These are phyloP conservation scores for Philaenus spumarius DNA, from an alignment of 1,140 invertebrate genomes.

Conservation along the genomic window DNA sequence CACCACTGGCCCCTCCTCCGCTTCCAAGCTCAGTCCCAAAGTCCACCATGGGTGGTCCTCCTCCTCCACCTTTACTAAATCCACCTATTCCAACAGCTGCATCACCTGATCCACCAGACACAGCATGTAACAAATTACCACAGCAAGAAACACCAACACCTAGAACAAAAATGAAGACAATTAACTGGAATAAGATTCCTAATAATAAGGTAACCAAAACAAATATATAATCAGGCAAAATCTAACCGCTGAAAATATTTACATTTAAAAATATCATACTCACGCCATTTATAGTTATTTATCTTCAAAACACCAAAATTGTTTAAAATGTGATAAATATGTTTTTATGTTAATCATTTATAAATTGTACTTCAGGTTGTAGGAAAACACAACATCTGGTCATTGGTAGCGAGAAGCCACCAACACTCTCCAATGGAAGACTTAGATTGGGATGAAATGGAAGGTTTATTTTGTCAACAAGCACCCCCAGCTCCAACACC, in stretches of 20 bases:
- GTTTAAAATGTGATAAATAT: too few species aligned
- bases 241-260: neutral
- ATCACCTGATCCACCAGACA: slow-evolving; percentile 32
- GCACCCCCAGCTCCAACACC: slow-evolving; percentile 49
- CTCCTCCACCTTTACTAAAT: slow-evolving; percentile 32
- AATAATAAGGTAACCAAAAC: slow-evolving; percentile 60
- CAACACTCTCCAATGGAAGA: slow-evolving; percentile 70
- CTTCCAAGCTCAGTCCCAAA: slow-evolving; percentile 35
- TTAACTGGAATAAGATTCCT: slow-evolving; percentile 92
- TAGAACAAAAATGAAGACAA: slow-evolving; percentile 89
- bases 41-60: slow-evolving; percentile 36
- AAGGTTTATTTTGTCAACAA: slow-evolving; percentile 87
- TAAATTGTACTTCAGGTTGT: slow-evolving; percentile 66
- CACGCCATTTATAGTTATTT: too few species aligned
- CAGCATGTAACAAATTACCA: slow-evolving; percentile 44
- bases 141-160: slow-evolving; percentile 83
- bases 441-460: slow-evolving; percentile 87
- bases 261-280: too few species aligned
- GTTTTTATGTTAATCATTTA: too few species aligned
- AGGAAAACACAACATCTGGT: slow-evolving; percentile 89
- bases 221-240: neutral
- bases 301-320: too few species aligned
- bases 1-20: slow-evolving; percentile 38
- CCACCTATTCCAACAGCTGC: slow-evolving; percentile 34
- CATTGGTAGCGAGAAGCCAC: slow-evolving; percentile 75